Conservation (phyloP, 2,797 vertebrate genomes). For the Danio choprae region DNA sequence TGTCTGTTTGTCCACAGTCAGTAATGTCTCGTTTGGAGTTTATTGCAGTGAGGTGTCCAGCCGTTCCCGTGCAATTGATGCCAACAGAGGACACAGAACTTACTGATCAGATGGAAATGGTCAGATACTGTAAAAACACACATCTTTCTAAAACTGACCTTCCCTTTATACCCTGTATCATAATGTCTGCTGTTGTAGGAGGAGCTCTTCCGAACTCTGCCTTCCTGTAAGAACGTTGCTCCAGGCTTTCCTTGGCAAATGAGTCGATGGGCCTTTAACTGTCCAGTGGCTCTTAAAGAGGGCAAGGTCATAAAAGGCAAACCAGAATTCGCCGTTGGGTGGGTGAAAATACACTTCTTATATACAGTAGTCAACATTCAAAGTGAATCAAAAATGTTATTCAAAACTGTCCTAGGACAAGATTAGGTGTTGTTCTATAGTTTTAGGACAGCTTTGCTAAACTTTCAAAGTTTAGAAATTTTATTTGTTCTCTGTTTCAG, state of each 20-base stretch:
- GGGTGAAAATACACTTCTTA: constrained; percentile 52
- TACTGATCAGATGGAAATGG: constrained; percentile 74
- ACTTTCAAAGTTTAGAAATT: not conserved
- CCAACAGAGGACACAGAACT: constrained; percentile 75
- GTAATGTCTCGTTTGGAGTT: constrained; percentile 82
- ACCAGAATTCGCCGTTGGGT: constrained; percentile 87
- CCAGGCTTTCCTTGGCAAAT: constrained; percentile 87
- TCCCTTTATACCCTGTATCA: constrained; percentile 5
- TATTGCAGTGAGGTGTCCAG: constrained; percentile 80
- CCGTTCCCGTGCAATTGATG: constrained; percentile 81
- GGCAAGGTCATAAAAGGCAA: constrained; percentile 81
- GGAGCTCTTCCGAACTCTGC: constrained; percentile 79
- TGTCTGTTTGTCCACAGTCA: constrained; percentile 69
- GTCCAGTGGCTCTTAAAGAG: constrained; percentile 89
- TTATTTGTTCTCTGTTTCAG: constrained; percentile 69
- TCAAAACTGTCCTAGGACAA: too few relatives aligned
- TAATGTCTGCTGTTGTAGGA: constrained; percentile 73
- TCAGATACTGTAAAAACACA: constrained; percentile 65
- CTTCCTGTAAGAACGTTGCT: constrained; percentile 74
- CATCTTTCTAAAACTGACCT: not conserved
- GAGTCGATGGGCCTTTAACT: constrained; percentile 87
- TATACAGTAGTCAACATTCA: too few relatives aligned
- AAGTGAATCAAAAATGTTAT: too few relatives aligned
- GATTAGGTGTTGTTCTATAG: too few relatives aligned
- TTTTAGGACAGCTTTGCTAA: too few relatives aligned